Conservation (phyloP, 2,888 invertebrate genomes). For the Stegophylla sp. region DNA sequence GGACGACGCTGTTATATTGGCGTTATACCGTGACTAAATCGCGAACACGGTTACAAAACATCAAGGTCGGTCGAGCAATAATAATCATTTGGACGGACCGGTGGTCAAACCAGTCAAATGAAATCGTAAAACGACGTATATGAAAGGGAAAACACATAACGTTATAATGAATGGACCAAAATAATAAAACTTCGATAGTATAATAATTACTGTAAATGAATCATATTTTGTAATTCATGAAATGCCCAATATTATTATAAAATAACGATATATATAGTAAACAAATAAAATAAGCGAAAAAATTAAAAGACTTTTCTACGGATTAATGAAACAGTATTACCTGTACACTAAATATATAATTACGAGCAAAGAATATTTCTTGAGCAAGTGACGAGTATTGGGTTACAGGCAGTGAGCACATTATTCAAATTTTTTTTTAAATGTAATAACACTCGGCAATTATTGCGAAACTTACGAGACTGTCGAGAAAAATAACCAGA, state of each 20-base stretch:
- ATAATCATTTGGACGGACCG: not conserved
- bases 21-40: conserved; percentile 6
- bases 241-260: too few relatives aligned
- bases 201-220: too few relatives aligned
- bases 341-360: too few relatives aligned
- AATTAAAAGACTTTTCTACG: too few relatives aligned
- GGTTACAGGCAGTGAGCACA: too few relatives aligned
- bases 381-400: too few relatives aligned
- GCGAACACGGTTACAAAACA: not conserved
- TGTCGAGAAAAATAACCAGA: not conserved
- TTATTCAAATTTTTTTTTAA: not conserved
- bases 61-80: not conserved
- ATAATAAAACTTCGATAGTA: not conserved
- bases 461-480: conserved; percentile 15
- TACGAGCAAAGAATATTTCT: too few relatives aligned
- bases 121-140: not conserved
- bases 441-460: not conserved
- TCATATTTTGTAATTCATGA: too few relatives aligned
- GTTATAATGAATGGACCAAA: too few relatives aligned
- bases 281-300: too few relatives aligned
- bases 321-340: too few relatives aligned
- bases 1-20: not conserved
- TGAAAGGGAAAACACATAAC: not conserved
- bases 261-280: too few relatives aligned
- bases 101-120: not conserved